Base-by-base conservation (phyloP, 53 echinoderm and acorn worm genomes). In the Actinopyga echinites region DNA sequence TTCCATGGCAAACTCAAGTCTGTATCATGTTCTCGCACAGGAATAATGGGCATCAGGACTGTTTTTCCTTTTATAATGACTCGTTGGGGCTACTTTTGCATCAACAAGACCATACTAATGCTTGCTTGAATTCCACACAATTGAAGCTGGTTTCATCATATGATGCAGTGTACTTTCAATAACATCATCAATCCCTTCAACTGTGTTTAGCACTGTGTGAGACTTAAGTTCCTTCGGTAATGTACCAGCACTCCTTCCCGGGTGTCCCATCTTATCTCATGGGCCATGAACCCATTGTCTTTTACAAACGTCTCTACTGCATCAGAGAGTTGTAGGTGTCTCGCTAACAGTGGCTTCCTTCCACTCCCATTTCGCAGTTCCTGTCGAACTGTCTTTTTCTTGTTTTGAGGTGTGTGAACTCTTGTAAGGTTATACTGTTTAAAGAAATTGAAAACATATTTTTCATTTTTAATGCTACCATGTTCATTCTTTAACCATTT, bases 31-130 rank as follows among this genome's bases (percentile, higher is more conserved):
- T 19, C 84, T 32, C 17, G 83, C 77, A 35, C 30, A 64, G 22
- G 56, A 81, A 56, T 30, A 88, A 75, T 84, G 89, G 20, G 89
- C 24, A 30, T 79, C 84, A 23, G 33, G 21, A n/a, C 83, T 56
- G 17, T 12, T 20, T 28, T 64, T 61, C 36, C 83, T 63, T 21
- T 37, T 64, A 20, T 66, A 55, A 31, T 65, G 82, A 15, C 62
- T 40, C 74, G 82, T 88, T 21, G 52, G n/a, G 13, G 7, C 5
- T 40, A 2, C 5, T 10, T 40, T 40, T 40, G 40, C 40, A 10
- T 40, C 40, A 40, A 40, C 40, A 40, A 40, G 40, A 23, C 20
- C 32, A 34, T 5, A 36, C 13, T 32, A 34, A 24, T 5, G 69
- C 23, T 23, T 69, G 37, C 21, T 38, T 6, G 1, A 1, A 7